Evolutionary conservation across 1,140 invertebrate genomes (phyloP), one percentile per base, ranked within the genome.

Genomic region (Pachyrhynchus sulphureomaculatus): DNA sequence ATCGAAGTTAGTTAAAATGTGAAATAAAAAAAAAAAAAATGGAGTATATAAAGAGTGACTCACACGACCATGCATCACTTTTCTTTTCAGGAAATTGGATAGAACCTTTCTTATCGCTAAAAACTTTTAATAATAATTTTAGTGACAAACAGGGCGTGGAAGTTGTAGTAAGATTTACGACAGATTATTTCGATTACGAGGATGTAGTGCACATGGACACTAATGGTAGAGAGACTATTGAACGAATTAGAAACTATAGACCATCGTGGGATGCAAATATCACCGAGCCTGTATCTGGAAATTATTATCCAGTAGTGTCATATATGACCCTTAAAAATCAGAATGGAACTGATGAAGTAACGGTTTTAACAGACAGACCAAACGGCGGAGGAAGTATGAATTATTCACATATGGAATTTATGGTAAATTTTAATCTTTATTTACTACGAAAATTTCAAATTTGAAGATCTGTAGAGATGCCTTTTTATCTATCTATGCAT

Each of bases 271-370:
- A n/a, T n/a, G n/a, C n/a, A n/a, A n/a, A n/a, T n/a, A n/a, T n/a
- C n/a, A n/a, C n/a, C n/a, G n/a, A n/a, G n/a, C n/a, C n/a, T n/a
- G n/a, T n/a, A n/a, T n/a, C 91, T 41, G 89, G 87, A 1, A 98
- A 98, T 76, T 98, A 96, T 76, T 97, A 93, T 76, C 96, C 96
- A 0, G 83, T 98, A 0, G 94, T 91, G 15, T 88, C 88, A 2
- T 82, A 88, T 48, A 93, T 97, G 21, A 15, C 59, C 13, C 51
- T 70, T 17, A 52, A 42, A 48, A 62, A n/a, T n/a, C n/a, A n/a
- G n/a, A n/a, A 68, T 51, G 67, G 79, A 36, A 69, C 75, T 2
- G 67, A 78, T 0, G 80, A 81, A 17, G 61, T 90, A 10, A 82
- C 80, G 8, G 75, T 95, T 0, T 73, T 97, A 17, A 71, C 54